Conservation (phyloP, 1,140 invertebrate genomes). For the Drosophila lacertosa region DNA sequence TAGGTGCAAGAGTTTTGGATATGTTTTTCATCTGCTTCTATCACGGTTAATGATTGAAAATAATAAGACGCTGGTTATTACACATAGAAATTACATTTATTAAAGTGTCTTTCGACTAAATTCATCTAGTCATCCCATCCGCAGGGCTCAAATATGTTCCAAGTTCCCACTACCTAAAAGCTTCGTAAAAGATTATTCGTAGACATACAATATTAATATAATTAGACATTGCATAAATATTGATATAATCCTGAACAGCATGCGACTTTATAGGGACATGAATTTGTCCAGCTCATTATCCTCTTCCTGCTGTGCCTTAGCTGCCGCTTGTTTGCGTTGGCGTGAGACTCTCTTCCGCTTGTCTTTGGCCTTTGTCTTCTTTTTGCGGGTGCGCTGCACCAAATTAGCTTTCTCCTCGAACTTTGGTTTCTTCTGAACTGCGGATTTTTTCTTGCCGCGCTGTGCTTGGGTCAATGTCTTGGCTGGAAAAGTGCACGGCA, state of each 20-base stretch:
- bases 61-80: too few relatives aligned
- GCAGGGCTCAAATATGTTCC: too few relatives aligned
- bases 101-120: too few relatives aligned
- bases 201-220: too few relatives aligned
- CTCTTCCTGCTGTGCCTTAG: not conserved
- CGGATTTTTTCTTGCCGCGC: not conserved
- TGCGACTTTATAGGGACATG: slow-evolving; percentile 44
- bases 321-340: slow-evolving; percentile 11
- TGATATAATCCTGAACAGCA: not conserved
- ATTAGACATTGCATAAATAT: too few relatives aligned
- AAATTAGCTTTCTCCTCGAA: not conserved
- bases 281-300: slow-evolving; percentile 47
- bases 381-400: slow-evolving; percentile 1
- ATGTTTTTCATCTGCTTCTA: too few relatives aligned
- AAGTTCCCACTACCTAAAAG: too few relatives aligned
- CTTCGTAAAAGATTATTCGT: too few relatives aligned
- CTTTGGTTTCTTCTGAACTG: not conserved
- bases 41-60: too few relatives aligned
- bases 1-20: too few relatives aligned
- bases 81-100: too few relatives aligned
- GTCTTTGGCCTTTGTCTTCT: not conserved
- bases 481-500: slow-evolving; percentile 61
- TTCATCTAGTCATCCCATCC: too few relatives aligned
- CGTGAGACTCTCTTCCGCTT: not conserved
- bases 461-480: slow-evolving; percentile 5